A percentile compares a stretch with the other conserved stretches of the same genome.
These are phyloP conservation scores for Oligia fasciuncula DNA, from an alignment of 2,888 invertebrate species.

Conservation along the genomic window DNA sequence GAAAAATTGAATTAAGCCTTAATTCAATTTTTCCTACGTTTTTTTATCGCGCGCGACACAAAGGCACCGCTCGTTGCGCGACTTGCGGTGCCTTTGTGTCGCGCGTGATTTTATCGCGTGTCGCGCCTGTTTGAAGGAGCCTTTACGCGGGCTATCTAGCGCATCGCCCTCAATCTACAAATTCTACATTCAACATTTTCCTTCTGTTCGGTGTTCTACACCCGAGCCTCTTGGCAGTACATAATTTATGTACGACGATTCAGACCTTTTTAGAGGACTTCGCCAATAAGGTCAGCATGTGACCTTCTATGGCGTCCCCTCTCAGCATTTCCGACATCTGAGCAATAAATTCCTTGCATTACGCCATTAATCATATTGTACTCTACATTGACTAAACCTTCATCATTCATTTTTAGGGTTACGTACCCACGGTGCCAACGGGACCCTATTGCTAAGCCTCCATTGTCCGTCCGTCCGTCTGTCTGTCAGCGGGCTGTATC, in stretches of 20 bases:
- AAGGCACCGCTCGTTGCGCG: too few relatives aligned
- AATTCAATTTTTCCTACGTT: too few relatives aligned
- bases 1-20: too few relatives aligned
- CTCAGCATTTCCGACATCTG: conserved; percentile 36
- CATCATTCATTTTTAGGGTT: conserved; percentile 20
- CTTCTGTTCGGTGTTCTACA: not conserved
- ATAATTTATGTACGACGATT: not conserved
- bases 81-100: too few relatives aligned
- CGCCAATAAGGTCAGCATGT: conserved; percentile 36
- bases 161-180: not conserved
- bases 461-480: not conserved
- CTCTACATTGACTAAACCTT: conserved; percentile 17
- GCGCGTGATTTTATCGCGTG: too few relatives aligned
- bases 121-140: too few relatives aligned
- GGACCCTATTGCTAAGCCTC: not conserved
- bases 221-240: not conserved
- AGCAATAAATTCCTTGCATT: conserved; percentile 48
- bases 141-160: too few relatives aligned
- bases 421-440: not conserved
- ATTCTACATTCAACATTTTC: not conserved
- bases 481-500: not conserved
- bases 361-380: conserved; percentile 47
- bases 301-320: conserved; percentile 55
- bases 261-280: conserved; percentile 40
- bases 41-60: too few relatives aligned